phyloP scores from a whole-genome alignment of 2,797 vertebrate species.

The Cyprinella venusta region DNA sequence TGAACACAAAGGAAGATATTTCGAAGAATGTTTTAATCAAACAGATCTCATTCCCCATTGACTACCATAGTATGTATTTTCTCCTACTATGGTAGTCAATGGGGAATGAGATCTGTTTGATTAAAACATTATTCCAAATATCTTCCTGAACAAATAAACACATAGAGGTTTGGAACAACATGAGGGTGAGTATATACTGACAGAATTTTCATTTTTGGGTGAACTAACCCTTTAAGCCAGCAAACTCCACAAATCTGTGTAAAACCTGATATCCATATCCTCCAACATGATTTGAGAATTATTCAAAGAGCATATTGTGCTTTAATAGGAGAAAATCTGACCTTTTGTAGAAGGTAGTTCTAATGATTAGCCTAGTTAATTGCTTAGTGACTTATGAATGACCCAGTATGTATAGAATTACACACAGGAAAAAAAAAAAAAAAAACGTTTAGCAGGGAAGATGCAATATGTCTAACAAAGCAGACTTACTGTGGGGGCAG shows the following conservation, averaged over 20 bases:
- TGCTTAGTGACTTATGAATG: neutral
- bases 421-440: neutral
- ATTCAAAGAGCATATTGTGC: neutral
- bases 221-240: too few relatives aligned
- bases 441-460: neutral
- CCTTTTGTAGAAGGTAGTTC: neutral
- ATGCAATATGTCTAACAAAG: slow-evolving; percentile 43
- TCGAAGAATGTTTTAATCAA: too few relatives aligned
- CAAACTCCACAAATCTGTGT: neutral
- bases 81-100: too few relatives aligned
- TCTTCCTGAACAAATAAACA: too few relatives aligned
- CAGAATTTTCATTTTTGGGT: too few relatives aligned
- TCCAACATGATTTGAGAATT: neutral
- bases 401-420: neutral
- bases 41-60: too few relatives aligned
- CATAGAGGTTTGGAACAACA: too few relatives aligned
- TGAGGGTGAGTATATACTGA: too few relatives aligned
- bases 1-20: too few relatives aligned
- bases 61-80: too few relatives aligned
- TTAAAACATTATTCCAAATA: too few relatives aligned
- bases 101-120: too few relatives aligned
- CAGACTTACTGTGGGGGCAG: slow-evolving; percentile 43
- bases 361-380: neutral
- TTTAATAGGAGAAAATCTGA: neutral
- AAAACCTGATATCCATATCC: neutral